Evolutionary conservation across 2,797 vertebrate species (phyloP).

Genomic region (Micrastur ruficollis): DNA sequence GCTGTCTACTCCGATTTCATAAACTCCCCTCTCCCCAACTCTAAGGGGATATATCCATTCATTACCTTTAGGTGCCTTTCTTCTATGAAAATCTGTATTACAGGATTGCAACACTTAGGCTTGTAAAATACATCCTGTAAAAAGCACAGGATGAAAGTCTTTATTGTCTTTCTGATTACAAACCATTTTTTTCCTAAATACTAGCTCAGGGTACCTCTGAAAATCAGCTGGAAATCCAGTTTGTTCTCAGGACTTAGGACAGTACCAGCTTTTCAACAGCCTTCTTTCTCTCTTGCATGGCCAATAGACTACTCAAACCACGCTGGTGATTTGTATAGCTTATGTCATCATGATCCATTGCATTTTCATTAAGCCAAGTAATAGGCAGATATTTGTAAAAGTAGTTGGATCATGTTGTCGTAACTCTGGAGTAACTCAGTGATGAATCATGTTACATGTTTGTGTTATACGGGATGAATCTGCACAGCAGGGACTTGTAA

Average conservation of each 20-base stretch:
- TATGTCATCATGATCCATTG: not conserved
- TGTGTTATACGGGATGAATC: not conserved
- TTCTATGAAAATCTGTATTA: not conserved
- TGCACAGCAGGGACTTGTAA: not conserved
- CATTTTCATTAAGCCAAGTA: not conserved
- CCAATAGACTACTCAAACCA: not conserved
- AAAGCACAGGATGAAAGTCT: not conserved
- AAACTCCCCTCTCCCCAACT: not conserved
- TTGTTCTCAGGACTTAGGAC: not conserved
- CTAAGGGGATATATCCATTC: not conserved
- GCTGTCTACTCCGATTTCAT: not conserved
- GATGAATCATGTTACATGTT: not conserved
- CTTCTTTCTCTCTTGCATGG: not conserved
- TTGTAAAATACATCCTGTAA: not conserved
- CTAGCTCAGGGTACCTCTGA: not conserved
- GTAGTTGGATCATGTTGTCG: not conserved
- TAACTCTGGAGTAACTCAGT: not conserved
- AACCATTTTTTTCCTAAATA: not conserved
- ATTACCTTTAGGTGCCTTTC: not conserved
- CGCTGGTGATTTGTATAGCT: not conserved
- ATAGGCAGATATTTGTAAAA: not conserved
- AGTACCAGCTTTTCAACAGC: not conserved
- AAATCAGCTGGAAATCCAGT: not conserved
- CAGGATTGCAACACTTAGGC: not conserved
- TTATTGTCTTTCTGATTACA: not conserved